Evolutionary conservation across 2,888 invertebrate species (phyloP).

Genomic region (Cephus spinipes): DNA sequence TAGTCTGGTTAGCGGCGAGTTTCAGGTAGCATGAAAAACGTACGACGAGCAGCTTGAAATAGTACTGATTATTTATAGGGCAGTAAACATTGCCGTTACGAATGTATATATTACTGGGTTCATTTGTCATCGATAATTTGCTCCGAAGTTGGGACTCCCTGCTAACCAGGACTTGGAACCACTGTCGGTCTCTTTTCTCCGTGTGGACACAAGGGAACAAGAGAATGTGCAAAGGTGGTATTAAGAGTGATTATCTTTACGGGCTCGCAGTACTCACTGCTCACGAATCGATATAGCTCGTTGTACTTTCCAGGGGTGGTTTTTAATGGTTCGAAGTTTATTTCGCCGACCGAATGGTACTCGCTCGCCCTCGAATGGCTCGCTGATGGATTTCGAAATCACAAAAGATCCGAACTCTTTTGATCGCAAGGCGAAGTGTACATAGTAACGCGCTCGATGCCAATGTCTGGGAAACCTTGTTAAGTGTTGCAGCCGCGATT

Average conservation of each 20-base stretch:
- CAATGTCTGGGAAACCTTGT: not conserved
- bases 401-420: slow-evolving; percentile 17
- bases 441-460: not conserved
- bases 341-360: slow-evolving; percentile 20
- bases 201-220: not conserved
- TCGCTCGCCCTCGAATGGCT: slow-evolving; percentile 16
- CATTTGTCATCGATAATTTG: too few species aligned
- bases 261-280: not conserved
- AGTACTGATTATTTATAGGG: too few species aligned
- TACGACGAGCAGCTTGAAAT: too few species aligned
- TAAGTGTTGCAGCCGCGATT: not conserved
- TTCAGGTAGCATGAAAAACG: too few species aligned
- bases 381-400: slow-evolving; percentile 15
- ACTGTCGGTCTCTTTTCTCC: too few species aligned
- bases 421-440: slow-evolving; percentile 1
- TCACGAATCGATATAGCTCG: not conserved
- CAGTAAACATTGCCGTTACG: too few species aligned
- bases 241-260: not conserved
- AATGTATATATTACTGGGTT: too few species aligned
- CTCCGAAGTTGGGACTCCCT: too few species aligned
- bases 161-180: too few species aligned
- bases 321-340: slow-evolving; percentile 2
- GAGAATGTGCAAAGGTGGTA: not conserved
- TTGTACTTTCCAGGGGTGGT: not conserved
- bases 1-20: too few species aligned